These are phyloP conservation scores for Lomographa bimaculata DNA, from an alignment of 2,888 invertebrate genomes.

Conservation along the genomic window DNA sequence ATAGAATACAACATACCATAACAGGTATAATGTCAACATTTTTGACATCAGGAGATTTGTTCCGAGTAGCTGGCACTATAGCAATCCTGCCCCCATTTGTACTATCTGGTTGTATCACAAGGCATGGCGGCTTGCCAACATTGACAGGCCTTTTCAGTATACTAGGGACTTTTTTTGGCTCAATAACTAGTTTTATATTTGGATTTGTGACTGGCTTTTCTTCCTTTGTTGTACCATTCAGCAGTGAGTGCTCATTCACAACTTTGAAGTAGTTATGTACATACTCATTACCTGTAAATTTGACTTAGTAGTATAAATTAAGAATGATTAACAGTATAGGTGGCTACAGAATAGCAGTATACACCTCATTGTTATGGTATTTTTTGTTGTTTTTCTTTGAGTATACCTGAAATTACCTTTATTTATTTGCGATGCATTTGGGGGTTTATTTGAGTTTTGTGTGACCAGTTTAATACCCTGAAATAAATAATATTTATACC, in stretches of 20 bases:
- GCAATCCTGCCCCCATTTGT: conserved; percentile 57
- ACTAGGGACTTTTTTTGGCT: conserved; percentile 58
- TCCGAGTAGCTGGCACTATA: conserved; percentile 54
- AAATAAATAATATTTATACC: conserved; percentile 11
- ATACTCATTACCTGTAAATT: conserved; percentile 51
- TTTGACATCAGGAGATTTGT: conserved; percentile 41
- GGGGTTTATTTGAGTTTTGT: conserved; percentile 41
- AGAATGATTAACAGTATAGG: too few relatives aligned
- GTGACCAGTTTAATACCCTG: conserved; percentile 56
- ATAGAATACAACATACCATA: conserved; percentile 50
- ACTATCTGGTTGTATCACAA: conserved; percentile 54
- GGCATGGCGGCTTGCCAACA: conserved; percentile 38
- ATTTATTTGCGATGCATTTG: conserved; percentile 33
- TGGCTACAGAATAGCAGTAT: too few relatives aligned
- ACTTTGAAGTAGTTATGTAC: conserved; percentile 67
- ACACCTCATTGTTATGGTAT: too few relatives aligned
- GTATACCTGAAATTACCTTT: too few relatives aligned
- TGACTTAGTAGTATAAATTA: too few relatives aligned
- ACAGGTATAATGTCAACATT: conserved; percentile 37
- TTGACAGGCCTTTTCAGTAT: conserved; percentile 52
- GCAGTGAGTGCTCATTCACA: conserved; percentile 61
- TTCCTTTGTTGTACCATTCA: conserved; percentile 40
- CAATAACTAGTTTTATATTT: conserved; percentile 50
- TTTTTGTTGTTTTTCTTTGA: too few relatives aligned
- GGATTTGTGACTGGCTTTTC: conserved; percentile 44